Conservation (phyloP, 2,888 invertebrate genomes). For the Lochmaea capreae region DNA sequence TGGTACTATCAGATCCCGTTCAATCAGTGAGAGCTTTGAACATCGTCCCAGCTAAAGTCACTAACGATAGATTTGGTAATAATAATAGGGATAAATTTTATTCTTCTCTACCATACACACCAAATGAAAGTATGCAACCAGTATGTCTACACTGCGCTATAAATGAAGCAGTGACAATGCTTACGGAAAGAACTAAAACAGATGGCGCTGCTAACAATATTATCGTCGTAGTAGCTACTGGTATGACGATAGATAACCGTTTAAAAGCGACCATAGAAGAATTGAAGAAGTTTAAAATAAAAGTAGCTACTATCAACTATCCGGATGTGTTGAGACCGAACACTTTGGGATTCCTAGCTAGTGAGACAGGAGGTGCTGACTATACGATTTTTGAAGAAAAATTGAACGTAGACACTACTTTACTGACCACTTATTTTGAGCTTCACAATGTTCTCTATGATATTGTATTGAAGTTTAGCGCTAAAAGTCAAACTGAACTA, state of each 20-base stretch:
- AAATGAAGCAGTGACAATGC: conserved; percentile 65
- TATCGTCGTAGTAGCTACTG: conserved; percentile 70
- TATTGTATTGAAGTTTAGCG: conserved; percentile 66
- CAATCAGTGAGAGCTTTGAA: conserved; percentile 61
- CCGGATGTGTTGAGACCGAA: conserved; percentile 65
- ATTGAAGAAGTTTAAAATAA: conserved; percentile 64
- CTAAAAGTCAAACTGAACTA: conserved; percentile 64
- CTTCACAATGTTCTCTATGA: conserved; percentile 67
- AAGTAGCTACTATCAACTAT: conserved; percentile 70
- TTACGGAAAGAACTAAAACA: conserved; percentile 63
- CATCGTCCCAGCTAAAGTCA: conserved; percentile 60
- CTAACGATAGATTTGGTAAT: conserved; percentile 48
- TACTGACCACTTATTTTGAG: conserved; percentile 69
- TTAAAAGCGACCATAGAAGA: conserved; percentile 64
- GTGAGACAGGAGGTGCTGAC: conserved; percentile 64
- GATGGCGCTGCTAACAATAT: conserved; percentile 69
- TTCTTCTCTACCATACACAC: conserved; percentile 66
- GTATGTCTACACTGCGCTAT: conserved; percentile 68
- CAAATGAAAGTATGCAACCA: conserved; percentile 66
- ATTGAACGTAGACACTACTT: conserved; percentile 67
- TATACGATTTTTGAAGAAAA: conserved; percentile 69
- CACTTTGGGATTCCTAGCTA: conserved; percentile 66
- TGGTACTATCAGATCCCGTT: conserved; percentile 66
- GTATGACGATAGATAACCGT: conserved; percentile 66
- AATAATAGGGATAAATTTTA: conserved; percentile 56